These are phyloP conservation scores for Dryobota labecula DNA, from an alignment of 2,888 invertebrate genomes.

Conservation along the genomic window DNA sequence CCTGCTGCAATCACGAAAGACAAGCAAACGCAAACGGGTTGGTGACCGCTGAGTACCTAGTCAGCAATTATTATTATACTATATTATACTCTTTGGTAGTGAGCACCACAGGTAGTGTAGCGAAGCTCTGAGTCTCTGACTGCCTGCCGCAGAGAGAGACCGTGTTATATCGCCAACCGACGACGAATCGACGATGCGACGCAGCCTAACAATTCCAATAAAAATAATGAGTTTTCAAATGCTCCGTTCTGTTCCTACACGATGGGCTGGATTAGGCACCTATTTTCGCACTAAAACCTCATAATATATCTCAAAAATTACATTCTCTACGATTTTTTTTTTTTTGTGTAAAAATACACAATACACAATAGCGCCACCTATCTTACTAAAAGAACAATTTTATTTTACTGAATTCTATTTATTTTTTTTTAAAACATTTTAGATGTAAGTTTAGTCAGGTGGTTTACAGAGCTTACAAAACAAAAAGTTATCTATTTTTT, in stretches of 20 bases:
- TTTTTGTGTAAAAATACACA: no score
- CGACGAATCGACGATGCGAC: constrained; percentile 7
- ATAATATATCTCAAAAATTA: no score
- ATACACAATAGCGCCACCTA: constrained; percentile 22
- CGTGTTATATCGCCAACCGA: not conserved
- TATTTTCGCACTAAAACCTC: no score
- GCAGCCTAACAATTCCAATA: constrained; percentile 10
- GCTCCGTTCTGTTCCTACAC: not conserved
- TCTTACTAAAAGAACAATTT: not conserved
- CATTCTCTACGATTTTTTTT: no score
- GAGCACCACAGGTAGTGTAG: no score
- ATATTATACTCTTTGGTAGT: no score
- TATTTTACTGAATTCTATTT: not conserved
- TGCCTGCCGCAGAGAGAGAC: not conserved
- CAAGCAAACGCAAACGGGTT: constrained; percentile 39
- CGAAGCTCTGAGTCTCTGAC: not conserved
- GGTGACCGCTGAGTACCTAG: constrained; percentile 33
- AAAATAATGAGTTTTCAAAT: constrained; percentile 22
- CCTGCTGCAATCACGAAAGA: constrained; percentile 16
- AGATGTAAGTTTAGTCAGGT: constrained; percentile 62
- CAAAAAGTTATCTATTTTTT: constrained; percentile 46
- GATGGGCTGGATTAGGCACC: not conserved
- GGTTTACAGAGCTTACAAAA: constrained; percentile 41
- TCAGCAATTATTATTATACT: no score
- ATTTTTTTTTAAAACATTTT: no score